A percentile compares a stretch with the other conserved stretches of the same genome.
Evolutionary conservation across 1,140 invertebrate species (phyloP).

Genomic region (Carposina sasakii): DNA sequence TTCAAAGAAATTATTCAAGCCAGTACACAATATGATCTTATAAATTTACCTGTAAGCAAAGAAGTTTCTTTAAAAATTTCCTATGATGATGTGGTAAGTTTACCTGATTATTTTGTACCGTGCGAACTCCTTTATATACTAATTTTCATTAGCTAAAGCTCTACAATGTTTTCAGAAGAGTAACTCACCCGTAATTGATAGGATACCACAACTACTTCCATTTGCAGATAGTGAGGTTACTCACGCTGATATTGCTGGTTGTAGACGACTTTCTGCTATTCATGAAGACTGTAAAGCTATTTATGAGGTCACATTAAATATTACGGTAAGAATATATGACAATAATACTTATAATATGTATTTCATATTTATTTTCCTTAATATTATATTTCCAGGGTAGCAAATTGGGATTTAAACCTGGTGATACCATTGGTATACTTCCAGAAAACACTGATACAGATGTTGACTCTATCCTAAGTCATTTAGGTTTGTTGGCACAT

Average conservation of each 20-base stretch:
- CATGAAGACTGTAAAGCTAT: constrained; percentile 40
- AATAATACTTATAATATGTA: background rate
- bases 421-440: constrained; percentile 51
- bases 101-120: too few relatives aligned
- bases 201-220: constrained; percentile 34
- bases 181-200: constrained; percentile 25
- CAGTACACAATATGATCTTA: too few relatives aligned
- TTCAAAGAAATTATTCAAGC: too few relatives aligned
- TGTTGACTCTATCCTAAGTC: constrained; percentile 33
- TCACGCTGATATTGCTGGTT: constrained; percentile 29
- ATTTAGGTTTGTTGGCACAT: constrained; percentile 28
- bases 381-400: constrained; percentile 36
- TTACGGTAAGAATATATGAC: constrained; percentile 29
- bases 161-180: background rate
- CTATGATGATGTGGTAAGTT: too few relatives aligned
- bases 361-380: constrained; percentile 1
- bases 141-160: background rate
- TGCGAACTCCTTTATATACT: background rate
- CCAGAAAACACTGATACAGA: constrained; percentile 38
- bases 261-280: constrained; percentile 36
- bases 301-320: constrained; percentile 54
- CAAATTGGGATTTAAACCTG: constrained; percentile 44
- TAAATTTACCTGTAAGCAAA: too few relatives aligned
- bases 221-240: constrained; percentile 43
- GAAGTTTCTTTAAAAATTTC: too few relatives aligned